Conservation (phyloP, 2,113 vertebrate species). For the Hirundichthys speculiger region DNA sequence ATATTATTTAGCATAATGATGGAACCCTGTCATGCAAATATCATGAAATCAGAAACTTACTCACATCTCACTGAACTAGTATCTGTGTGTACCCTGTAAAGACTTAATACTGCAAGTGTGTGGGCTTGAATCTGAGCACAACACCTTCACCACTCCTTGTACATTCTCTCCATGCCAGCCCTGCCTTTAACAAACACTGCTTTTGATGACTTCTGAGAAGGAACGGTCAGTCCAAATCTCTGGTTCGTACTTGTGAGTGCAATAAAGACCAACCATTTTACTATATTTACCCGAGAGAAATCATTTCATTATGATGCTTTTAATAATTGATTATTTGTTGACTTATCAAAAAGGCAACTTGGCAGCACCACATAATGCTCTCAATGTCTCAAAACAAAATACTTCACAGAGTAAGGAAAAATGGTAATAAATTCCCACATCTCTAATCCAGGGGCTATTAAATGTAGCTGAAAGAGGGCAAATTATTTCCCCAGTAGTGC, state of each 20-base stretch:
- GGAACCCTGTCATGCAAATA: background rate
- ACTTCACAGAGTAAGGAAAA: background rate
- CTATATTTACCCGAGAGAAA: background rate
- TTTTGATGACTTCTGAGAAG: slow-evolving; percentile 43
- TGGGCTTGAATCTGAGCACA: slow-evolving; percentile 12
- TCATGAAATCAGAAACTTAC: slow-evolving; percentile 5
- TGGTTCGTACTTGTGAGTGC: background rate
- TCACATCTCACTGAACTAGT: slow-evolving; percentile 3
- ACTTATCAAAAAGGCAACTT: no score
- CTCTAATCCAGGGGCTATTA: background rate
- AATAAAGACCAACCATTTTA: background rate
- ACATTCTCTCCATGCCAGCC: slow-evolving; percentile 61
- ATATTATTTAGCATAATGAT: background rate
- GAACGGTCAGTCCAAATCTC: slow-evolving; percentile 28
- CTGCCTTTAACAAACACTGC: slow-evolving; percentile 74
- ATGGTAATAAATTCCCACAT: background rate
- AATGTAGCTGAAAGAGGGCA: background rate
- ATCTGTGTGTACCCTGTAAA: background rate
- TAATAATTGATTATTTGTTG: no score
- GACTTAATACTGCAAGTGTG: background rate
- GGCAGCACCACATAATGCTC: no score
- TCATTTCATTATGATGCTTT: no score
- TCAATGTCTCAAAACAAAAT: no score
- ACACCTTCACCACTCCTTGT: slow-evolving; percentile 60
- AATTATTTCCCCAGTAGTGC: background rate